A percentile compares a stretch with the other conserved stretches of the same genome.
Evolutionary conservation across 2,888 invertebrate species (phyloP).

Genomic region (Helicoverpa assulta): DNA sequence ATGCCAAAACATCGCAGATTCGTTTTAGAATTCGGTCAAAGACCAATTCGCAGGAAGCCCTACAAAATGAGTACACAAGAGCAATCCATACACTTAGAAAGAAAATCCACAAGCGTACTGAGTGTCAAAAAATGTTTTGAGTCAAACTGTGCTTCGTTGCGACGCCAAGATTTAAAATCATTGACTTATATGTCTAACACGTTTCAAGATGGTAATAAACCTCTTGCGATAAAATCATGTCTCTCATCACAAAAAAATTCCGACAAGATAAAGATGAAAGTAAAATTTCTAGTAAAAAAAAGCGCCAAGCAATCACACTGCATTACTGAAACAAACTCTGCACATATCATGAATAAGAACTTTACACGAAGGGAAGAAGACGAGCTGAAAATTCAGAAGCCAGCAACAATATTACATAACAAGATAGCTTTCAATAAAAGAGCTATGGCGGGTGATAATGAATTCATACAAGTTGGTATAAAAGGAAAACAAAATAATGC

Average conservation of each 20-base stretch:
- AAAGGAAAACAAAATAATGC: slow-evolving; percentile 1
- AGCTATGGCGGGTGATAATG: slow-evolving; percentile 41
- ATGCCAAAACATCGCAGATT: slow-evolving; percentile 38
- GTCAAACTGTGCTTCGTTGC: background rate
- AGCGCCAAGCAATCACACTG: background rate
- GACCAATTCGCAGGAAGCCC: background rate
- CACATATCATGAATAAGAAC: slow-evolving; percentile 26
- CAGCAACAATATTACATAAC: background rate
- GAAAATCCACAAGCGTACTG: slow-evolving; percentile 42
- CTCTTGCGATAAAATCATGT: slow-evolving; percentile 44
- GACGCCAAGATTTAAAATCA: slow-evolving; percentile 37
- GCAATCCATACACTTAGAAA: slow-evolving; percentile 14
- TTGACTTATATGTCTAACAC: slow-evolving; percentile 19
- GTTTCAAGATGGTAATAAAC: background rate
- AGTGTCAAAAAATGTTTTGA: slow-evolving; percentile 6
- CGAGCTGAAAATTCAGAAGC: background rate
- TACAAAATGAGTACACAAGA: slow-evolving; percentile 1
- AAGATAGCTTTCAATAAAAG: slow-evolving; percentile 11
- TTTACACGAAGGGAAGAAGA: background rate
- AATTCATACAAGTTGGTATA: slow-evolving; percentile 5
- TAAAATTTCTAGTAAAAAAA: slow-evolving; percentile 37
- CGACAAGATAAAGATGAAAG: slow-evolving; percentile 50
- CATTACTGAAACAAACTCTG: slow-evolving; percentile 19
- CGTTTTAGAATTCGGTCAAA: background rate
- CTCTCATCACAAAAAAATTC: slow-evolving; percentile 40